These are phyloP conservation scores for Orchestia grillus DNA, from an alignment of 1,140 invertebrate species.

Conservation along the genomic window DNA sequence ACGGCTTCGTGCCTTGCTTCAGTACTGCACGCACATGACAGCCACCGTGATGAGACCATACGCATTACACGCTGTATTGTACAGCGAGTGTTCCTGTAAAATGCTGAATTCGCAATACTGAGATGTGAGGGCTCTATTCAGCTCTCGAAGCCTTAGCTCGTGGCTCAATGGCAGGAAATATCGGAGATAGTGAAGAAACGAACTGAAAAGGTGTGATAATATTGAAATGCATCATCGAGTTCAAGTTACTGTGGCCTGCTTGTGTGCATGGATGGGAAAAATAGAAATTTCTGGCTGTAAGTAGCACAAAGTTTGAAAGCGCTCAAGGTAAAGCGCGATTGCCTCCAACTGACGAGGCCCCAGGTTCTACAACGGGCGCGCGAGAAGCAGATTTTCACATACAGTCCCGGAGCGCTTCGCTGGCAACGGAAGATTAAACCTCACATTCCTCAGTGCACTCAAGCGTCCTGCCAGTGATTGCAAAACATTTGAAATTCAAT, in stretches of 20 bases:
- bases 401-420: too few species aligned
- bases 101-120: neutral
- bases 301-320: neutral
- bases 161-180: neutral
- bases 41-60: neutral
- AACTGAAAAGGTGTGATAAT: neutral
- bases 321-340: neutral
- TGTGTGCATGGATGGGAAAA: too few species aligned
- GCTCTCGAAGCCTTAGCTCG: neutral
- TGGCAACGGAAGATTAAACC: too few species aligned
- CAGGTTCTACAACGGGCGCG: too few species aligned
- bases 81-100: neutral
- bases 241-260: too few species aligned
- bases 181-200: neutral
- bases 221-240: neutral
- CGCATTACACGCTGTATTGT: neutral
- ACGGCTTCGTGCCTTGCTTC: neutral
- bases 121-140: neutral
- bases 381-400: too few species aligned
- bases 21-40: neutral
- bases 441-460: too few species aligned
- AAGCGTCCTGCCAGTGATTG: too few species aligned
- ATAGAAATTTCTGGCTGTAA: neutral
- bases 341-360: neutral
- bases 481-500: too few species aligned